A percentile compares a stretch with the other conserved stretches of the same genome.
Conservation (phyloP, 2,797 vertebrate genomes). For the Megaceryle alcyon region DNA sequence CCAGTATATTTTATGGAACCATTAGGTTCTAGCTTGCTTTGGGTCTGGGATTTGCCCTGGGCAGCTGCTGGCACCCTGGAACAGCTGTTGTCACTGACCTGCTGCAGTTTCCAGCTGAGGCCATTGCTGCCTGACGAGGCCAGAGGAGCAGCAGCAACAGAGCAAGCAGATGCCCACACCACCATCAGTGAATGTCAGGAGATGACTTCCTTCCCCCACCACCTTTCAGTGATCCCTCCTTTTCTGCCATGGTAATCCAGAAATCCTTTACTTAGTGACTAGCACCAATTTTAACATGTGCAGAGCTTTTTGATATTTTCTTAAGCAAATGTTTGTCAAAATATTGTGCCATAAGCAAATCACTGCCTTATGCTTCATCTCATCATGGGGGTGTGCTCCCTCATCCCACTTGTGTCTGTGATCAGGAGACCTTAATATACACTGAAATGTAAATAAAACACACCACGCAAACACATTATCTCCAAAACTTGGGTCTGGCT, state of each 20-base stretch:
- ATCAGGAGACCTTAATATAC: not conserved
- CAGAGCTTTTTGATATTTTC: not conserved
- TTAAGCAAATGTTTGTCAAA: not conserved
- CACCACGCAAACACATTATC: not conserved
- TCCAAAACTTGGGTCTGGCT: not conserved
- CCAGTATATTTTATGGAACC: not conserved
- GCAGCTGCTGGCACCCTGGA: not conserved
- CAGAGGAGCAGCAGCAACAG: fast-evolving
- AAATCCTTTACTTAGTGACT: not conserved
- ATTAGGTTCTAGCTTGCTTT: not conserved
- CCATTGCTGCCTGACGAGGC: fast-evolving
- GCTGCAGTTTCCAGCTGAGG: not conserved
- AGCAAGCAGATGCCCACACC: fast-evolving
- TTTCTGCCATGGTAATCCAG: not conserved
- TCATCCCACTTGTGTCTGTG: not conserved
- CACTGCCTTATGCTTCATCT: not conserved
- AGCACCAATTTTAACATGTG: not conserved
- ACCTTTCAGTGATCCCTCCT: not conserved
- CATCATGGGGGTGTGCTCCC: not conserved
- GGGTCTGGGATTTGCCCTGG: not conserved
- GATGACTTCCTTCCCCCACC: not conserved
- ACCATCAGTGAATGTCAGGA: not conserved
- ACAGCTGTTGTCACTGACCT: not conserved
- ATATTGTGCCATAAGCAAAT: not conserved
- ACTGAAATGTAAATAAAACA: not conserved